Evolutionary conservation across 2,888 invertebrate species (phyloP), one percentile per base, ranked within the genome.

Genomic region (Lutraria lutraria): DNA sequence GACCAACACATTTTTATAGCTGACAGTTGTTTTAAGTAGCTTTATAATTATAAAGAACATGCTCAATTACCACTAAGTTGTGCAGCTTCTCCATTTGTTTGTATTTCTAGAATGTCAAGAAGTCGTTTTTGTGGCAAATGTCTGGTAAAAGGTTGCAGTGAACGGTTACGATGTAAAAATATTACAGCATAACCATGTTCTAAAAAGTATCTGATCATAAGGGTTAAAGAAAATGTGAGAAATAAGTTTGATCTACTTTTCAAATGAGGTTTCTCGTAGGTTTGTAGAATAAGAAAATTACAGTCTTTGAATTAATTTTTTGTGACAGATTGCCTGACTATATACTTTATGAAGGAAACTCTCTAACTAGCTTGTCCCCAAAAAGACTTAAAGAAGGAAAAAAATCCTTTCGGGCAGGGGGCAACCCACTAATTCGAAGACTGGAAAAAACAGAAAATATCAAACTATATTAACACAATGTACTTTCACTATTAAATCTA

Each of bases 131-230:
- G 88, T 97, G 98, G 96, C 1, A 99, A 98, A 97, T 99, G 98
- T 92, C 99, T 97, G 34, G 98, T 98, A 97, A 98, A 99, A 0
- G 99, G 99, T 96, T 98, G 98, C 88, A 99, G 96, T 0, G 99
- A 98, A 96, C 99, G 98, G 93, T 98, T 97, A 63, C 99, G 97
- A 97, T 99, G 98, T 97, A 99, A 98, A 97, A 99, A 99, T 96
- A 99, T 98, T 85, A 99, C 99, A 68, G 98, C 98, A 97, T 99
- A 99, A 72, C 98, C 98, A 92, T 96, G 94, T 31, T 96, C 94
- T 72, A 99, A 97, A 97, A 99, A 99, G 96, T 99, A 98, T 95
- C 97, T 97, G 43, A 21, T 52, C 10, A 53, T 52, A 21, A 43
- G n/a, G n/a, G 81, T 81, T 52, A 81, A 81, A 52, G 81, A n/a